phyloP scores from a whole-genome alignment of 2,888 invertebrate species.

The Crioceris asparagi region DNA sequence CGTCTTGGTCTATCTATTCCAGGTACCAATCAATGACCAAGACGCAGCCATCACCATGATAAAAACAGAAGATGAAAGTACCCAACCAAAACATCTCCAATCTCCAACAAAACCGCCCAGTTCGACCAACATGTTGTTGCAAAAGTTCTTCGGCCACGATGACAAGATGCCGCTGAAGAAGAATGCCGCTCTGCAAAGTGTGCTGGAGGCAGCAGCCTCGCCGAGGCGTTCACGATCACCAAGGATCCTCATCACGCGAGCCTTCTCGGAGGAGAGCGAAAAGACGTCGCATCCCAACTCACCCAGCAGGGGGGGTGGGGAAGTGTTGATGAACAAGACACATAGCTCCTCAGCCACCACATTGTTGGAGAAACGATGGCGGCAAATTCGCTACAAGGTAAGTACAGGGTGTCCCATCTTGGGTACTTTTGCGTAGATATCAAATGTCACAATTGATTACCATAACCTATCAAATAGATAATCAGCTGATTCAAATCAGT shows the following conservation, averaged over 20 bases:
- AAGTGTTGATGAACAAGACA: conserved; percentile 31
- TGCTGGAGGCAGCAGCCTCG: conserved; percentile 26
- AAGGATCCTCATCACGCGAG: conserved; percentile 59
- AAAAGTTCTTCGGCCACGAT: conserved; percentile 43
- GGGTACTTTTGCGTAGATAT: no score
- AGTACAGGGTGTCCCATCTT: no score
- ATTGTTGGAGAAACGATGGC: conserved; percentile 37
- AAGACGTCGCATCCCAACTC: conserved; percentile 39
- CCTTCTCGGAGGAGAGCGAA: conserved; percentile 63
- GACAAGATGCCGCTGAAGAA: conserved; percentile 21
- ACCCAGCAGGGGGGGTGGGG: conserved; percentile 30
- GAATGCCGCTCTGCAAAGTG: conserved; percentile 21
- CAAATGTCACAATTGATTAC: no score
- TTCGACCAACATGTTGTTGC: conserved; percentile 49
- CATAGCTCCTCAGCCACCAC: conserved; percentile 37
- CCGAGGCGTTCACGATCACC: conserved; percentile 47
- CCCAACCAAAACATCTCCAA: no score
- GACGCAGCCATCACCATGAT: conserved; percentile 27
- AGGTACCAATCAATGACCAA: conserved; percentile 42
- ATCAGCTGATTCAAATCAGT: no score
- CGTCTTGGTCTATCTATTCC: conserved; percentile 1
- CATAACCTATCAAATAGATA: no score
- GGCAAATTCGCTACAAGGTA: conserved; percentile 27
- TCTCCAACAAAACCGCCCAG: conserved; percentile 33
- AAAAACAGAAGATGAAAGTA: conserved; percentile 34